These are phyloP conservation scores for Pyrrhosoma nymphula DNA, from an alignment of 2,888 invertebrate species.

Conservation along the genomic window DNA sequence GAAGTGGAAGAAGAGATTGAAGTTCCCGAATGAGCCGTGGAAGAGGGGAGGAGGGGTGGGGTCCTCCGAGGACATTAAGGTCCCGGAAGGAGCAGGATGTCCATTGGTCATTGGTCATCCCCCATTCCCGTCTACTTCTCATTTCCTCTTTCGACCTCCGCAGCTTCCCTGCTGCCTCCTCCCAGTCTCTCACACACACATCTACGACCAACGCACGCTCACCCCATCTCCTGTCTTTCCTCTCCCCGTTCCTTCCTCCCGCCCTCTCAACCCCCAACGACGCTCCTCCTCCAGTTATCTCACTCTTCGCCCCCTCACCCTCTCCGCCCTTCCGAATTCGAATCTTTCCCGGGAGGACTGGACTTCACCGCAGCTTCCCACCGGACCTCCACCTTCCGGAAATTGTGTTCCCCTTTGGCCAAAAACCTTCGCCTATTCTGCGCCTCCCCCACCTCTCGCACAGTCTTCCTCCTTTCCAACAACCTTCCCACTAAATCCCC, in stretches of 20 bases:
- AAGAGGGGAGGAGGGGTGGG: neutral
- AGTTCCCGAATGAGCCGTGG: conserved; percentile 50
- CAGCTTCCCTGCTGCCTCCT: neutral
- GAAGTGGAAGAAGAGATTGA: conserved; percentile 43
- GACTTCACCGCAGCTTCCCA: conserved; percentile 54
- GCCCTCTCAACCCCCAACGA: neutral
- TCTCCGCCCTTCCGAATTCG: neutral
- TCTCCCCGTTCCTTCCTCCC: neutral
- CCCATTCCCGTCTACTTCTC: conserved; percentile 58
- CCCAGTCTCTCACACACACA: neutral
- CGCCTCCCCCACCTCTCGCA: neutral
- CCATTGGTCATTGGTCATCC: conserved; percentile 61
- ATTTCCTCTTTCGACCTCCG: conserved; percentile 47
- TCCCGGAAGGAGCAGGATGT: conserved; percentile 59
- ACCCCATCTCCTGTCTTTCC: neutral
- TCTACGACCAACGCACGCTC: neutral
- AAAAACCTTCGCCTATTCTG: conserved; percentile 18
- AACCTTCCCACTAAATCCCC: neutral
- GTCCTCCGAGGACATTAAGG: conserved; percentile 50
- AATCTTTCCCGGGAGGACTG: conserved; percentile 1
- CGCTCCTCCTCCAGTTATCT: conserved; percentile 17
- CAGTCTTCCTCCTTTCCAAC: no score
- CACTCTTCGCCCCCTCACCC: neutral
- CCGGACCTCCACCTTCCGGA: conserved; percentile 55
- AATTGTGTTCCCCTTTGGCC: conserved; percentile 56